Percentiles rank a stretch among this genome's conserved stretches.
Evolutionary conservation across 1,140 invertebrate species (phyloP).

Genomic region (Ladona fulva): DNA sequence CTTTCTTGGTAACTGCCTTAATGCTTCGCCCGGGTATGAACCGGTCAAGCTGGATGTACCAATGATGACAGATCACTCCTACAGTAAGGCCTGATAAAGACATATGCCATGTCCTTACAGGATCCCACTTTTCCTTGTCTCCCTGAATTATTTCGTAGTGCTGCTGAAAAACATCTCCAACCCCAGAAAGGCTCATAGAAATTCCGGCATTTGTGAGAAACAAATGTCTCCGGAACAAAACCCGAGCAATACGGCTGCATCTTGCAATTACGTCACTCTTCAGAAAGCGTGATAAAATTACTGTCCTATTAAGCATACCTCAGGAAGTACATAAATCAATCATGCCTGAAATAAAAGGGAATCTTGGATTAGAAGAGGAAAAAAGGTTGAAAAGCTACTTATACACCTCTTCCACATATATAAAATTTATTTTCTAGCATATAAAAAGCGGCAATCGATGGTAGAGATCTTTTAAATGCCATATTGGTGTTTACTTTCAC

Average conservation of each 20-base stretch:
- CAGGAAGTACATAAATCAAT: not conserved
- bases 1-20: conserved; percentile 68
- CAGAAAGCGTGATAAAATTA: not conserved
- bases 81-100: conserved; percentile 64
- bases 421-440: too few species aligned
- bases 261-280: not conserved
- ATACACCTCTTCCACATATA: too few species aligned
- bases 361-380: too few species aligned
- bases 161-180: conserved; percentile 78
- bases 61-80: conserved; percentile 76
- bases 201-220: conserved; percentile 79
- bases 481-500: too few species aligned
- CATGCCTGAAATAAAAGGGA: too few species aligned
- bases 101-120: conserved; percentile 65
- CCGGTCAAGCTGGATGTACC: conserved; percentile 67
- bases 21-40: conserved; percentile 58
- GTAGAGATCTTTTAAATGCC: too few species aligned
- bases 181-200: conserved; percentile 61
- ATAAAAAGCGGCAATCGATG: too few species aligned
- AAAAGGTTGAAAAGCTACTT: too few species aligned
- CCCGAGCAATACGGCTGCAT: not conserved
- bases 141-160: conserved; percentile 64
- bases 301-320: not conserved
- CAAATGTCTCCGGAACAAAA: conserved; percentile 50
- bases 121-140: conserved; percentile 48